phyloP scores from a whole-genome alignment of 2,113 vertebrate genomes.

The Trematocara unimaculatum region DNA sequence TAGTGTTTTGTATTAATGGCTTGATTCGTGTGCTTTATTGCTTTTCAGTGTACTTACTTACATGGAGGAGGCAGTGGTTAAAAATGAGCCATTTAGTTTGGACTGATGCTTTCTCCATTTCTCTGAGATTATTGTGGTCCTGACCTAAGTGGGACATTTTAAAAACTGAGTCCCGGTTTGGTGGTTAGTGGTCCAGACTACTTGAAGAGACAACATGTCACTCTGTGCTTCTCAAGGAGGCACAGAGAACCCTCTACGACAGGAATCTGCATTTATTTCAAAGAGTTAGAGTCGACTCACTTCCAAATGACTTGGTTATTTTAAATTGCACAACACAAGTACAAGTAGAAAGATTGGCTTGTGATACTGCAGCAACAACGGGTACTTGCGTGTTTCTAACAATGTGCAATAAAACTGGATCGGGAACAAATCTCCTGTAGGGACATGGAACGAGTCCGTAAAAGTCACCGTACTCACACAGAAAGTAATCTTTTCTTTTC shows the following conservation, averaged over 20 bases:
- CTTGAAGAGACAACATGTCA: neutral
- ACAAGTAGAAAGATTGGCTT: neutral
- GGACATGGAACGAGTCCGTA: neutral
- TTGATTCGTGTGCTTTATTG: neutral
- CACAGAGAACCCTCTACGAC: neutral
- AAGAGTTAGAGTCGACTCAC: neutral
- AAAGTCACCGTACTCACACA: neutral
- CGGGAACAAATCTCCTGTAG: neutral
- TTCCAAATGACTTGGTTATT: neutral
- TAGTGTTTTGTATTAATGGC: neutral
- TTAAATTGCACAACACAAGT: neutral
- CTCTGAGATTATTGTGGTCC: neutral
- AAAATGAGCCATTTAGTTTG: neutral
- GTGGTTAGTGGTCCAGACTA: neutral
- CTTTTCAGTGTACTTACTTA: neutral
- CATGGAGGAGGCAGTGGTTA: neutral
- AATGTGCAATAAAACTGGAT: neutral
- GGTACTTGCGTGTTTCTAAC: neutral
- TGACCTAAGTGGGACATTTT: constrained; percentile 14
- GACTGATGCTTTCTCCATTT: neutral
- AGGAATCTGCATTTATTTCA: neutral
- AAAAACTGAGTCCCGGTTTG: neutral
- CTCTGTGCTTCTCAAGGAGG: neutral
- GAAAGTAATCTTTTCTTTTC: neutral
- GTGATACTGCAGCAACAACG: neutral